Conservation (phyloP, 2,797 vertebrate species). For the Sorex maritimensis region DNA sequence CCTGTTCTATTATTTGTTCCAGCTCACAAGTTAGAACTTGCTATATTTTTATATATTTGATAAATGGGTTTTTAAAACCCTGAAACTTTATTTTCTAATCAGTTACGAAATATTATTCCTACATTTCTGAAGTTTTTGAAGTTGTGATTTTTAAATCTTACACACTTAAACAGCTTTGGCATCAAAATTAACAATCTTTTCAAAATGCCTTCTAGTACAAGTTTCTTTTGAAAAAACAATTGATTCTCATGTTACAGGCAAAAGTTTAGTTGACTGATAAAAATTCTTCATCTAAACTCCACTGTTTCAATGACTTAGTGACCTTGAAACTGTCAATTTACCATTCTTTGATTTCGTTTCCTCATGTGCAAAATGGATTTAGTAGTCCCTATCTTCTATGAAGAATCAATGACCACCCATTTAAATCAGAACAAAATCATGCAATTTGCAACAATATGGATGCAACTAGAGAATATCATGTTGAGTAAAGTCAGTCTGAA, state of each 20-base stretch:
- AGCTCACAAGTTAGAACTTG: conserved; percentile 21
- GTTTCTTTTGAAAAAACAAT: conserved; percentile 23
- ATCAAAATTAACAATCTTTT: conserved; percentile 47
- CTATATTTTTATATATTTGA: conserved; percentile 64
- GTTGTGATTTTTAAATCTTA: conserved; percentile 54
- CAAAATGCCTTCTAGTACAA: conserved; percentile 59
- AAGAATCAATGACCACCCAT: not conserved
- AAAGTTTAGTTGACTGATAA: conserved; percentile 11
- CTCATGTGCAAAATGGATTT: not conserved
- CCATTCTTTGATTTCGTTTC: not conserved
- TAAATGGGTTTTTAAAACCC: conserved; percentile 38
- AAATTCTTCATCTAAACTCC: conserved; percentile 21
- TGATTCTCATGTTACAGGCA: conserved; percentile 35
- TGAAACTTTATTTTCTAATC: conserved; percentile 60
- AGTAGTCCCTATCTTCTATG: not conserved
- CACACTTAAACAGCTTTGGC: conserved; percentile 23
- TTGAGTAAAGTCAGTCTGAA: too few species aligned
- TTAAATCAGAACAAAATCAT: not conserved
- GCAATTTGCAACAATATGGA: too few species aligned
- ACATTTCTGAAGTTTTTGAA: conserved; percentile 34
- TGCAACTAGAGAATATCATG: too few species aligned
- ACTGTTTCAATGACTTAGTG: not conserved
- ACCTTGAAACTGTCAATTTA: not conserved
- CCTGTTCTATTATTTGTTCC: conserved; percentile 32
- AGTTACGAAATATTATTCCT: conserved; percentile 55